A percentile compares a stretch with the other conserved stretches of the same genome.
Evolutionary conservation across 2,888 invertebrate genomes (phyloP).

Genomic region (Latrodectus elegans): DNA sequence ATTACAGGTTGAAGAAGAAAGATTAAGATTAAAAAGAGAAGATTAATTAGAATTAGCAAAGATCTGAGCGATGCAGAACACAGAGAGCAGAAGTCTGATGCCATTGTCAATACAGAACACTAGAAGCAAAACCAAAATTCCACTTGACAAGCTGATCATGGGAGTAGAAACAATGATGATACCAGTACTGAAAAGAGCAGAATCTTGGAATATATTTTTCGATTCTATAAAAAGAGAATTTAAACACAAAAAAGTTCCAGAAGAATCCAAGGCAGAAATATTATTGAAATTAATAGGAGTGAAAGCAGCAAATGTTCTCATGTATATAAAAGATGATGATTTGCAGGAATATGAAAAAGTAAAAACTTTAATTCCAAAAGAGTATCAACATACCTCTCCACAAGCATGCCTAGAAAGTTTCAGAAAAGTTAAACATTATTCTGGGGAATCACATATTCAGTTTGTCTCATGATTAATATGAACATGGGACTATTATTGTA

Average conservation of each 20-base stretch:
- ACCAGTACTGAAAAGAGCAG: neutral
- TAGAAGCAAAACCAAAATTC: neutral
- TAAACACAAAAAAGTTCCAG: neutral
- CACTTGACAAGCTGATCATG: neutral
- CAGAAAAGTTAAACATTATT: neutral
- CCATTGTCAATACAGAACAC: neutral
- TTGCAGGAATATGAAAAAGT: neutral
- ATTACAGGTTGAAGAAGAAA: neutral
- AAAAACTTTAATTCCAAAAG: neutral
- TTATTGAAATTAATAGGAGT: neutral
- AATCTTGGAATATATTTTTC: conserved; percentile 4
- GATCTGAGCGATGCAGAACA: too few relatives aligned
- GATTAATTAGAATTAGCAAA: too few relatives aligned
- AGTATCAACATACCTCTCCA: neutral
- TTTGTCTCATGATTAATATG: neutral
- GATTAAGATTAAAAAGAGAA: neutral
- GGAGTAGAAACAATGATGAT: conserved; percentile 1
- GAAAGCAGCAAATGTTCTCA: too few relatives aligned
- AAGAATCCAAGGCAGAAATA: neutral
- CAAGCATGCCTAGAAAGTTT: neutral
- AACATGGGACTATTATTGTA: neutral
- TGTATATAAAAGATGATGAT: neutral
- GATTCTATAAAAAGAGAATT: neutral
- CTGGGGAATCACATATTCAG: neutral
- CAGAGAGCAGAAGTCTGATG: neutral